phyloP scores from a whole-genome alignment of 2,113 vertebrate genomes.

The Heterotilapia buettikoferi region DNA sequence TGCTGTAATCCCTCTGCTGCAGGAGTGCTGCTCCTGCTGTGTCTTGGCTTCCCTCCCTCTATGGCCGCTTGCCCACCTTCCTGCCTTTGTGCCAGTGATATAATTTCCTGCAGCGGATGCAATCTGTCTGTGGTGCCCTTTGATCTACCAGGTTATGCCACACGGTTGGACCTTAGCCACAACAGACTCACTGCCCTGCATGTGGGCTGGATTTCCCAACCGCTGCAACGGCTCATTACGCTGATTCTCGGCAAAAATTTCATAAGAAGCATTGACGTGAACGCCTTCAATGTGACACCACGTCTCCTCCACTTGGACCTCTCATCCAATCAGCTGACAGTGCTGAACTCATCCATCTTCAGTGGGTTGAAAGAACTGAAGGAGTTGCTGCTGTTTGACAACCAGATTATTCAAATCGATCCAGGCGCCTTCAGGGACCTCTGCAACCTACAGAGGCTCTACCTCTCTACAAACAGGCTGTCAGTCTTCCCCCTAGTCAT shows the following conservation, averaged over 20 bases:
- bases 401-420: constrained; percentile 71
- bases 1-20: background rate
- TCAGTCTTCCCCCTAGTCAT: constrained; percentile 71
- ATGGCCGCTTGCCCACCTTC: constrained; percentile 71
- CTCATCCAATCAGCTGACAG: constrained; percentile 77
- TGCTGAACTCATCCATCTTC: constrained; percentile 70
- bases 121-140: constrained; percentile 74
- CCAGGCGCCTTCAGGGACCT: constrained; percentile 71
- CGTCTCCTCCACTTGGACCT: constrained; percentile 78
- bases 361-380: constrained; percentile 70
- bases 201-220: constrained; percentile 68
- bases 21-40: constrained; percentile 51
- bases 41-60: constrained; percentile 34
- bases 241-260: constrained; percentile 76
- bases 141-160: constrained; percentile 71
- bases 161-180: constrained; percentile 81
- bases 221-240: constrained; percentile 68
- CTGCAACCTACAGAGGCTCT: constrained; percentile 72
- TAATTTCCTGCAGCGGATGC: constrained; percentile 77
- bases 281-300: constrained; percentile 68
- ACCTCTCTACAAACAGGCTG: constrained; percentile 77
- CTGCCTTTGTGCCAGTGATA: constrained; percentile 84
- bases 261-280: constrained; percentile 66
- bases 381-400: constrained; percentile 80
- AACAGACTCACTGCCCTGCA: constrained; percentile 71